Evolutionary conservation across 2,888 invertebrate species (phyloP).

Genomic region (Tethea ocularis): DNA sequence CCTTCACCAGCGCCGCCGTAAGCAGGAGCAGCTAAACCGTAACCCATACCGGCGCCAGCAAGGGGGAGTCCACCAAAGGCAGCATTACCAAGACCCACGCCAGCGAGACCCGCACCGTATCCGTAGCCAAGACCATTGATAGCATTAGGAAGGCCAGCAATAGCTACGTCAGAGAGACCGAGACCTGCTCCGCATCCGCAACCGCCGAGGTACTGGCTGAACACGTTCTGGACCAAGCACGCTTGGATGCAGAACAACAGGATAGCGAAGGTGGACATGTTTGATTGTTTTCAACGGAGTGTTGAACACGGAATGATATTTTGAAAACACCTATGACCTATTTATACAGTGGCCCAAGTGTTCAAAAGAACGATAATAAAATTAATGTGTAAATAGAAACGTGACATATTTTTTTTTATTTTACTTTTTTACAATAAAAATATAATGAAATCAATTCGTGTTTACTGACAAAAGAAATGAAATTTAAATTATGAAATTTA

Average conservation of each 20-base stretch:
- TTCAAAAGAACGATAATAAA: neutral
- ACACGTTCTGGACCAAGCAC: conserved; percentile 13
- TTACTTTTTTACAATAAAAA: no score
- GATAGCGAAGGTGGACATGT: conserved; percentile 14
- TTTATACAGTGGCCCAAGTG: conserved; percentile 7
- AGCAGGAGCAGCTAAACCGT: conserved; percentile 10
- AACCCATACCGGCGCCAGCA: neutral
- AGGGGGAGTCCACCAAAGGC: neutral
- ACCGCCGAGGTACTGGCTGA: conserved; percentile 7
- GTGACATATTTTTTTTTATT: neutral
- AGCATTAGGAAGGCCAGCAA: conserved; percentile 1
- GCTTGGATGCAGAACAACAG: conserved; percentile 14
- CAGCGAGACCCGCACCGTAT: no score
- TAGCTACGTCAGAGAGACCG: neutral
- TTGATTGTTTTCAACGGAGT: conserved; percentile 9
- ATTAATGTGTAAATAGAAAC: neutral
- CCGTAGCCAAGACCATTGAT: no score
- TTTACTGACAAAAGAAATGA: no score
- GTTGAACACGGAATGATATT: conserved; percentile 13
- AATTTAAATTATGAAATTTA: no score
- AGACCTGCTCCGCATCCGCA: conserved; percentile 13
- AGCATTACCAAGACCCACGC: neutral
- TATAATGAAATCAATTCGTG: no score
- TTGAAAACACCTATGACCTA: neutral
- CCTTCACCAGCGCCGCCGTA: conserved; percentile 37